Conservation (phyloP, 2,113 vertebrate genomes). For the Peromyscus maniculatus region DNA sequence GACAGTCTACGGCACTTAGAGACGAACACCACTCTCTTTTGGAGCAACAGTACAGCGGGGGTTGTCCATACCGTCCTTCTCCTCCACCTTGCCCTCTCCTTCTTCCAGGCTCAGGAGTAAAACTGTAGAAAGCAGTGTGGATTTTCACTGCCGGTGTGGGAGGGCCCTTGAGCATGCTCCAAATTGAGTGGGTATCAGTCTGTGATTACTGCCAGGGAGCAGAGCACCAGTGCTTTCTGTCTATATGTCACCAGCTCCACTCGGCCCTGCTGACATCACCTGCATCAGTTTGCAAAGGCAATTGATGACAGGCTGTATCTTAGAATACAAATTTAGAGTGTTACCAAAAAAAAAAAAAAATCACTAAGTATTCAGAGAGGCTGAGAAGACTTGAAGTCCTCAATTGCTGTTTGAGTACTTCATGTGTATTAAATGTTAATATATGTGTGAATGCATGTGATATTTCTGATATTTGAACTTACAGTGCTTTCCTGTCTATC, state of each 20-base stretch:
- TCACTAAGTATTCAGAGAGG: neutral
- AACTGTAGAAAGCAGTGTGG: neutral
- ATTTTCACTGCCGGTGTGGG: neutral
- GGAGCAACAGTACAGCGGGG: neutral
- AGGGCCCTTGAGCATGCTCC: neutral
- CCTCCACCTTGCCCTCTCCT: too few relatives aligned
- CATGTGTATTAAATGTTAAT: neutral
- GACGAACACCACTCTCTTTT: neutral
- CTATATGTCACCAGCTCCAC: neutral
- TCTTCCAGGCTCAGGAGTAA: neutral
- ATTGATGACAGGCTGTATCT: neutral
- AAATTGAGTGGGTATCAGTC: neutral
- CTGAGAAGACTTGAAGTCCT: neutral
- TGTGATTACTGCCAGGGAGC: neutral
- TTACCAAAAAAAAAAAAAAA: neutral
- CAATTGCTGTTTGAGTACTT: neutral
- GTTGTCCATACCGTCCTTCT: fast-evolving
- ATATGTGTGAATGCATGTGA: neutral
- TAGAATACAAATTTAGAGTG: slow-evolving; percentile 15
- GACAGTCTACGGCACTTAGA: neutral
- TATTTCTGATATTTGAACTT: slow-evolving; percentile 36
- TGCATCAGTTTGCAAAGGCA: neutral
- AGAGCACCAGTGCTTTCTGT: neutral
- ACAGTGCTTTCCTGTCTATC: neutral
- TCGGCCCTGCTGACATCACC: neutral